A percentile compares a stretch with the other conserved stretches of the same genome.
Evolutionary conservation across 1,140 invertebrate species (phyloP).

Genomic region (Thrips palmi): DNA sequence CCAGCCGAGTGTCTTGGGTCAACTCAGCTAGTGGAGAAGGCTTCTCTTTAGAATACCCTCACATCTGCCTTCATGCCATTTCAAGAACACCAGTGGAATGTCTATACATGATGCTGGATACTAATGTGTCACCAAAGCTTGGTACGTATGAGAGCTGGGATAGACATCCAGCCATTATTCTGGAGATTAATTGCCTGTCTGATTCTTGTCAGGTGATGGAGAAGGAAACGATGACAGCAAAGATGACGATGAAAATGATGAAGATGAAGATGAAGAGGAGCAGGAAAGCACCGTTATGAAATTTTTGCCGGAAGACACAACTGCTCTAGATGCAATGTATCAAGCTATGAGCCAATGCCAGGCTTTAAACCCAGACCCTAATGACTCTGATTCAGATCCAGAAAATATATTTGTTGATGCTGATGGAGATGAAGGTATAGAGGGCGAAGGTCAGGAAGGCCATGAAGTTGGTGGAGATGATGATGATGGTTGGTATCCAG

Average conservation of each 20-base stretch:
- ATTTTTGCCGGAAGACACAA: slow-evolving; percentile 43
- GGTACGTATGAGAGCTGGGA: not conserved
- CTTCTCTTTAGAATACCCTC: slow-evolving; percentile 50
- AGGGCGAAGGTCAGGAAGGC: no score
- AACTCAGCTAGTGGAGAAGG: slow-evolving; percentile 29
- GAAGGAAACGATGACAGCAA: no score
- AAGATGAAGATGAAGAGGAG: slow-evolving; percentile 12
- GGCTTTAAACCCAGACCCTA: slow-evolving; percentile 40
- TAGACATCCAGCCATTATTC: slow-evolving; percentile 4
- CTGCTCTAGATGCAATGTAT: slow-evolving; percentile 40
- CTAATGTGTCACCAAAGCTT: not conserved
- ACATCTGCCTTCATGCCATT: slow-evolving; percentile 55
- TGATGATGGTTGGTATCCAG: no score
- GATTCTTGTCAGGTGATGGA: not conserved
- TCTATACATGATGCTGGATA: slow-evolving; percentile 12
- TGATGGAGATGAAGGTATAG: no score
- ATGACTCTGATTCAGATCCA: no score
- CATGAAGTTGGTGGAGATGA: no score
- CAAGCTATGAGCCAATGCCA: slow-evolving; percentile 49
- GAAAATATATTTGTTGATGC: no score
- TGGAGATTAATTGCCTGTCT: not conserved
- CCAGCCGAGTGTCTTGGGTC: slow-evolving; percentile 20
- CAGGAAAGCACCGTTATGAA: slow-evolving; percentile 40
- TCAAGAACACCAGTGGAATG: slow-evolving; percentile 28
- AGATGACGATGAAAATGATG: slow-evolving; percentile 3